phyloP scores from a whole-genome alignment of 2,113 vertebrate species.

The Stigmatopora nigra region DNA sequence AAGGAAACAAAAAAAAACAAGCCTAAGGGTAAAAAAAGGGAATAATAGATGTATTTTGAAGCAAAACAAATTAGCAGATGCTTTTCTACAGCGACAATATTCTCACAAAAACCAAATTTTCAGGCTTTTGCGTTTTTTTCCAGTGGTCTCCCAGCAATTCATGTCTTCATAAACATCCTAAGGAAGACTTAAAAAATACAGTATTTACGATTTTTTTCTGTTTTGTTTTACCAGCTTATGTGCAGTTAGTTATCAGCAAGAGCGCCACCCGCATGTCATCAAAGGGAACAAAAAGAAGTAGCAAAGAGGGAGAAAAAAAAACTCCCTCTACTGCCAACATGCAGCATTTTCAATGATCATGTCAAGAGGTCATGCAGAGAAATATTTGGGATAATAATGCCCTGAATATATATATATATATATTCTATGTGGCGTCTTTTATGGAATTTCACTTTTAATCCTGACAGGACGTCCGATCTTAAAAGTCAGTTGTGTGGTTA shows the following conservation, averaged over 20 bases:
- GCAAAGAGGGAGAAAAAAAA: slow-evolving; percentile 4
- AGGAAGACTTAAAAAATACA: background rate
- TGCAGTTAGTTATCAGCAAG: slow-evolving; percentile 20
- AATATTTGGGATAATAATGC: slow-evolving; percentile 57
- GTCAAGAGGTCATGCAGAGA: slow-evolving; percentile 25
- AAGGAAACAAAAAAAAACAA: too few species aligned
- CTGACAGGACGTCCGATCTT: background rate
- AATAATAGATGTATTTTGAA: too few species aligned
- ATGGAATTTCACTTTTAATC: slow-evolving; percentile 24
- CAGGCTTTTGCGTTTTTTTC: too few species aligned
- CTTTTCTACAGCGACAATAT: background rate
- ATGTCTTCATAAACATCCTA: background rate
- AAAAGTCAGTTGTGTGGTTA: slow-evolving; percentile 11
- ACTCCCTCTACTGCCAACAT: slow-evolving; percentile 14
- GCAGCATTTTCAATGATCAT: slow-evolving; percentile 42
- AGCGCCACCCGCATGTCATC: slow-evolving; percentile 25
- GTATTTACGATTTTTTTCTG: background rate
- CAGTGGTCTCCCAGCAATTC: background rate
- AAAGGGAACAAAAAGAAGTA: slow-evolving; percentile 8
- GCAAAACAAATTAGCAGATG: background rate
- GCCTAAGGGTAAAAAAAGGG: too few species aligned
- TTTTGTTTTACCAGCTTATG: slow-evolving; percentile 23
- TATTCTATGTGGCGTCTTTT: slow-evolving; percentile 31
- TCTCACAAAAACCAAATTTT: background rate
- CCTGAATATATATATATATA: slow-evolving; percentile 39